phyloP scores from a whole-genome alignment of 2,797 vertebrate species.

The Pterois miles region DNA sequence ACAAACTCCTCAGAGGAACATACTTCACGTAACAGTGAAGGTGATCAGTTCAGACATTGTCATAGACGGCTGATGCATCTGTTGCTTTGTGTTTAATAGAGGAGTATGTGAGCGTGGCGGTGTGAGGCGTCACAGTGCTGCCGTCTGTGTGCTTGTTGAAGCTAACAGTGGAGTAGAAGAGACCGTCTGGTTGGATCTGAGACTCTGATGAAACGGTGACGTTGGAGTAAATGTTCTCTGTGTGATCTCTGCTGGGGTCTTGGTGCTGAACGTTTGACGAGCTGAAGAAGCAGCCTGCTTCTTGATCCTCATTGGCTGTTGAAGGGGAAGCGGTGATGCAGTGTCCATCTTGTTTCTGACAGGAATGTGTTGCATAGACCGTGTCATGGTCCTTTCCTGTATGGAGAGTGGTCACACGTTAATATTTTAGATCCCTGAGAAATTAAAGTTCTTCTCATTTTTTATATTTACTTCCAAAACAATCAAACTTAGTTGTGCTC shows the following conservation, averaged over 20 bases:
- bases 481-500: no score
- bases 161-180: constrained; percentile 46
- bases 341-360: background rate
- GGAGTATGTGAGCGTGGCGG: constrained; percentile 1
- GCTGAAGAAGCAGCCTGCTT: background rate
- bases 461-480: no score
- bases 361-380: background rate
- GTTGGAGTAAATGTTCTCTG: constrained; percentile 7
- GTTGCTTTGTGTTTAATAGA: background rate
- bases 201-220: background rate
- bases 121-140: background rate
- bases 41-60: background rate
- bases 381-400: constrained; percentile 26
- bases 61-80: background rate
- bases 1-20: background rate
- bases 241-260: background rate
- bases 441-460: background rate
- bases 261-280: background rate
- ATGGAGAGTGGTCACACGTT: background rate
- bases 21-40: background rate
- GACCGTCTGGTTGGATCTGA: background rate
- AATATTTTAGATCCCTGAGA: background rate
- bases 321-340: background rate
- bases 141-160: constrained; percentile 6
- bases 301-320: background rate